These are phyloP conservation scores for Aurelia coerulea DNA, from an alignment of 30 jellyfish, hydroid and myxozoan species.

Conservation along the genomic window DNA sequence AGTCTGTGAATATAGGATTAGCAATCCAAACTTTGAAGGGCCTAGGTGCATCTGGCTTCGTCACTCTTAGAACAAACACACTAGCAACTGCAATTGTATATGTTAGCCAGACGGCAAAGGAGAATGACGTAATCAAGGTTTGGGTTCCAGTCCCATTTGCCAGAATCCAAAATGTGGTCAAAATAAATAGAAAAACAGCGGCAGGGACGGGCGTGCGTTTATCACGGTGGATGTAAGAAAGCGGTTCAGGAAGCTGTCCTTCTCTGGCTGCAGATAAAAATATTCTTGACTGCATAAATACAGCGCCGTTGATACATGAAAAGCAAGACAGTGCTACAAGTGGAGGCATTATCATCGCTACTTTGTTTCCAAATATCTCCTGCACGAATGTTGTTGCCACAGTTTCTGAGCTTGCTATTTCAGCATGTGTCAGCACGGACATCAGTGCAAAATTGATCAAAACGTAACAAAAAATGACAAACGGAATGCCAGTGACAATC, in stretches of 20 bases:
- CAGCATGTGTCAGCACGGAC: conserved; percentile 46
- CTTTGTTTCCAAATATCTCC: conserved; percentile 38
- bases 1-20: conserved; percentile 34
- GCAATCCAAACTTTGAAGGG: conserved; percentile 60
- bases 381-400: conserved; percentile 68
- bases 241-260: conserved; percentile 73
- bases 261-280: conserved; percentile 74
- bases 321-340: conserved; percentile 54
- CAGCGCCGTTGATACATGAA: conserved; percentile 37
- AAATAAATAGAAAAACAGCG: conserved; percentile 1
- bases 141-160: conserved; percentile 47
- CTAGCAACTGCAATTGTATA: conserved; percentile 2
- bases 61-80: conserved; percentile 18
- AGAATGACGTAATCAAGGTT: neutral
- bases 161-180: conserved; percentile 52
- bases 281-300: conserved; percentile 43
- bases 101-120: conserved; percentile 39
- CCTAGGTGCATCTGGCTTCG: conserved; percentile 47
- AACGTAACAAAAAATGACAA: conserved; percentile 50
- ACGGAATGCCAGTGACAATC: conserved; percentile 57
- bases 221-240: conserved; percentile 56
- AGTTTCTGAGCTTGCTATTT: conserved; percentile 57
- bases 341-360: conserved; percentile 38
- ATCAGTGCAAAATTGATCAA: conserved; percentile 44
- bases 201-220: conserved; percentile 76